These are phyloP conservation scores for Yponomeuta malinellus DNA, from an alignment of 2,888 invertebrate species.

Conservation along the genomic window DNA sequence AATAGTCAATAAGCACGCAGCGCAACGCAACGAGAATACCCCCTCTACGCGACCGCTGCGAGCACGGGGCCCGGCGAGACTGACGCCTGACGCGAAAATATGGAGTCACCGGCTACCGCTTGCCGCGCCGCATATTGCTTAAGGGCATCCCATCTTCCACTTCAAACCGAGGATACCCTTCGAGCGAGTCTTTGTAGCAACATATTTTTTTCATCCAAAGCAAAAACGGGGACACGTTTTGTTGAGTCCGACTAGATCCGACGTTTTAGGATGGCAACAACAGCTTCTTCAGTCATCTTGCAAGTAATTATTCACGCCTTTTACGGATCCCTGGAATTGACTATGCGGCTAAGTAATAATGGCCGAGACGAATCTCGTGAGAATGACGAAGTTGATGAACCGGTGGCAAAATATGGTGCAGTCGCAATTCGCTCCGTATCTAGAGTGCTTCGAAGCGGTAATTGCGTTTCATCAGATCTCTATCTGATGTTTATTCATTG, in stretches of 20 bases:
- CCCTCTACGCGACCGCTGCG: slow-evolving; percentile 58
- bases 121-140: slow-evolving; percentile 30
- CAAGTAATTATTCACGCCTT: slow-evolving; percentile 63
- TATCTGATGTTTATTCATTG: not conserved
- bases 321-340: slow-evolving; percentile 45
- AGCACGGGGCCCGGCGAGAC: slow-evolving; percentile 62
- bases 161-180: not conserved
- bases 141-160: slow-evolving; percentile 21
- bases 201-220: slow-evolving; percentile 36
- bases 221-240: slow-evolving; percentile 33
- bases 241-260: not conserved
- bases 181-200: slow-evolving; percentile 32
- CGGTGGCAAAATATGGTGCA: slow-evolving; percentile 6
- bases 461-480: not conserved
- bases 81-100: slow-evolving; percentile 36
- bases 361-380: slow-evolving; percentile 38
- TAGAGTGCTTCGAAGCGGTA: not conserved
- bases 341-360: slow-evolving; percentile 40
- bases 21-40: slow-evolving; percentile 32
- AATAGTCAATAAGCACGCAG: slow-evolving; percentile 44
- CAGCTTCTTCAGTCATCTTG: slow-evolving; percentile 55
- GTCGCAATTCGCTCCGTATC: not conserved
- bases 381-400: slow-evolving; percentile 29
- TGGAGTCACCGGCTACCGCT: slow-evolving; percentile 20
- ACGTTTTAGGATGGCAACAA: slow-evolving; percentile 41